Evolutionary conservation across 1,140 invertebrate genomes (phyloP).

Genomic region (Drosophila insularis): DNA sequence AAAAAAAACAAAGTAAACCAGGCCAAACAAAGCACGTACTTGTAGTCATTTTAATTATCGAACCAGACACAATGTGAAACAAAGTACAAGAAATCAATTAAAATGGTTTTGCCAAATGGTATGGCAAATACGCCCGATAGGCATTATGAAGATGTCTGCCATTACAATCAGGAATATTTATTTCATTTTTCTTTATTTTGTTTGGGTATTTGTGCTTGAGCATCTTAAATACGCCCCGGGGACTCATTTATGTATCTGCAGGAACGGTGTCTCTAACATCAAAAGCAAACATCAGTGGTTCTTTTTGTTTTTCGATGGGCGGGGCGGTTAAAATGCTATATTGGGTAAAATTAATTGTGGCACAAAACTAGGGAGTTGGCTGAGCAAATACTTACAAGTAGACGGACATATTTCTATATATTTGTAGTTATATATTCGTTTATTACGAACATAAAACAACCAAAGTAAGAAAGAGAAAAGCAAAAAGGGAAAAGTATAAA

Average conservation of each 20-base stretch:
- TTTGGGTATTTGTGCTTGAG: neutral
- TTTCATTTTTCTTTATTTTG: constrained; percentile 1
- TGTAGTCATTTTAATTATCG: constrained; percentile 51
- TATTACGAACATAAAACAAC: no score
- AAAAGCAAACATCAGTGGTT: constrained; percentile 26
- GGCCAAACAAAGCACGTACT: neutral
- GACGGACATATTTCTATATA: no score
- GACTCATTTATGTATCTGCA: constrained; percentile 50
- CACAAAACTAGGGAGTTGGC: no score
- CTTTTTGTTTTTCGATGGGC: neutral
- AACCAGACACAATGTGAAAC: constrained; percentile 34
- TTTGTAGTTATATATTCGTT: no score
- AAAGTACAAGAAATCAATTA: constrained; percentile 62
- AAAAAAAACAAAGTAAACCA: constrained; percentile 41
- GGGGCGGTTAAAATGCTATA: neutral
- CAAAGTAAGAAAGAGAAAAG: no score
- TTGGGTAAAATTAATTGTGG: neutral
- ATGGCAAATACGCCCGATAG: constrained; percentile 36
- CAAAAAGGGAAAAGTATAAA: no score
- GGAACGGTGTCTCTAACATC: constrained; percentile 34
- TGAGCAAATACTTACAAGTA: no score
- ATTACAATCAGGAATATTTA: constrained; percentile 31
- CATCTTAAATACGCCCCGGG: constrained; percentile 57
- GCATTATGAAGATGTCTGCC: constrained; percentile 12
- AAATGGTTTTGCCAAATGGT: constrained; percentile 46